A percentile compares a stretch with the other conserved stretches of the same genome.
Evolutionary conservation across 1,140 invertebrate species (phyloP).

Genomic region (Argopecten irradians): DNA sequence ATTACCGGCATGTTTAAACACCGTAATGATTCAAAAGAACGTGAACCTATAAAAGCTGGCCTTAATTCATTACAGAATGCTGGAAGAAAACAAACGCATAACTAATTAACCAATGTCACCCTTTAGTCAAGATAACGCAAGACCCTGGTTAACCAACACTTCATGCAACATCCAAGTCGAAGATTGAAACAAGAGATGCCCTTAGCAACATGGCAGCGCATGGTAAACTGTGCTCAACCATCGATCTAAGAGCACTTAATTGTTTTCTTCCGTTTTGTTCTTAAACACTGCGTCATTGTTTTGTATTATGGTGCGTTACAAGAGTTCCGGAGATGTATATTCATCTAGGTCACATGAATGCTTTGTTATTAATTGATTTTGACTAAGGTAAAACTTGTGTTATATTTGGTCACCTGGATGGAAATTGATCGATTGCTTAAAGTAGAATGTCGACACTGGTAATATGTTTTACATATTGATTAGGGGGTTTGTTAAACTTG

Average conservation of each 20-base stretch:
- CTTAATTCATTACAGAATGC: neutral
- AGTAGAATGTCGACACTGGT: neutral
- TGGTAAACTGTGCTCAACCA: neutral
- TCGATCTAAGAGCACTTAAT: neutral
- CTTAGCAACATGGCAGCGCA: neutral
- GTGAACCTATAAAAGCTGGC: neutral
- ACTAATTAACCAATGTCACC: neutral
- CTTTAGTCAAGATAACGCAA: neutral
- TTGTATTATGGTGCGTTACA: neutral
- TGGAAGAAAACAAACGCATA: neutral
- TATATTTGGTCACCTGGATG: neutral
- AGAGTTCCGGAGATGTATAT: neutral
- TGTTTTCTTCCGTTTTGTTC: constrained; percentile 21
- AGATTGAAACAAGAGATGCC: neutral
- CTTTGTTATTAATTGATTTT: neutral
- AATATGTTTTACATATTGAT: neutral
- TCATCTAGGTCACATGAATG: neutral
- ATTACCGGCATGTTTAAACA: neutral
- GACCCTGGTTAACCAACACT: neutral
- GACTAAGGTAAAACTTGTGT: neutral
- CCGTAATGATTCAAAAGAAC: neutral
- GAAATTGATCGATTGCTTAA: neutral
- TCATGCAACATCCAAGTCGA: neutral
- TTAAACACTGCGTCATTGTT: neutral
- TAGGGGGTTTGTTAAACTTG: neutral